These are phyloP conservation scores for Drosophila kanapiae DNA, from an alignment of 1,140 invertebrate species.

Conservation along the genomic window DNA sequence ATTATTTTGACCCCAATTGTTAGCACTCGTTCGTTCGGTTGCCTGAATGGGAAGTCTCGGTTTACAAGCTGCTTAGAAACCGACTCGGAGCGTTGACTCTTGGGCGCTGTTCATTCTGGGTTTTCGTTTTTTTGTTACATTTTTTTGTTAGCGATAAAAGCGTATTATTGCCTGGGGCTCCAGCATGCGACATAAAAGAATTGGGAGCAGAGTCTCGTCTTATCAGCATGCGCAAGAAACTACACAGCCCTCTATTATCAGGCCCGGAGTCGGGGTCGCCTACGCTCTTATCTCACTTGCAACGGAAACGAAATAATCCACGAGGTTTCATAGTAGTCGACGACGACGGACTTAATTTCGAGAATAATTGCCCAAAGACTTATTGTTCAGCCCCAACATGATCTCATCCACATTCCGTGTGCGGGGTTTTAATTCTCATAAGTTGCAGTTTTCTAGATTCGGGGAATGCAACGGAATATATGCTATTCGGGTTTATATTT, in stretches of 20 bases:
- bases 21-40: background rate
- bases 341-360: background rate
- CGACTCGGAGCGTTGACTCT: slow-evolving; percentile 70
- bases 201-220: slow-evolving; percentile 39
- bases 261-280: slow-evolving; percentile 41
- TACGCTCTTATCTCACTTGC: slow-evolving; percentile 63
- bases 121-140: slow-evolving; percentile 20
- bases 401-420: slow-evolving; percentile 41
- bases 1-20: background rate
- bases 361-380: slow-evolving; percentile 30
- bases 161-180: slow-evolving; percentile 32
- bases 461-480: slow-evolving; percentile 23
- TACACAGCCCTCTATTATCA: slow-evolving; percentile 44
- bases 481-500: slow-evolving; percentile 18
- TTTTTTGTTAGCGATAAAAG: slow-evolving; percentile 50
- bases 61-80: slow-evolving; percentile 74
- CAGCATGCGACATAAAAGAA: slow-evolving; percentile 59
- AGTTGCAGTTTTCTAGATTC: slow-evolving; percentile 32
- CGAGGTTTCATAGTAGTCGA: slow-evolving; percentile 1
- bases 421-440: slow-evolving; percentile 14
- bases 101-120: slow-evolving; percentile 37
- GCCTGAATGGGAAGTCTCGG: slow-evolving; percentile 56
- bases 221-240: slow-evolving; percentile 36
- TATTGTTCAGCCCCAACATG: slow-evolving; percentile 35
- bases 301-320: slow-evolving; percentile 56